phyloP scores from a whole-genome alignment of 2,113 vertebrate species.

The Onychostruthus taczanowskii region DNA sequence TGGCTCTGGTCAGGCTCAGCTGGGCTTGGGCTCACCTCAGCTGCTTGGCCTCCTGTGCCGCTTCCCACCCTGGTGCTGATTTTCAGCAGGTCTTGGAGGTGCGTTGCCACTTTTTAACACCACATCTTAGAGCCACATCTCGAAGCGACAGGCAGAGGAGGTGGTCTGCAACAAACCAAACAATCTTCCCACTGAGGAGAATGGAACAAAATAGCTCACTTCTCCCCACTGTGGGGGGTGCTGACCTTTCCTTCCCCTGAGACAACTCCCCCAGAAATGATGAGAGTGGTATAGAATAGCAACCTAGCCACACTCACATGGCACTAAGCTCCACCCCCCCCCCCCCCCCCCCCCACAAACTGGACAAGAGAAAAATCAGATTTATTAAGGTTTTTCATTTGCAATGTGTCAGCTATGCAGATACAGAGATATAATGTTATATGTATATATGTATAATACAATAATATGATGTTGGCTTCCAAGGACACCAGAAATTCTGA shows the following conservation, averaged over 20 bases:
- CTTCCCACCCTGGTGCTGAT: neutral
- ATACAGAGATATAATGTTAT: neutral
- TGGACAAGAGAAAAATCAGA: neutral
- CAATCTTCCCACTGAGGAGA: neutral
- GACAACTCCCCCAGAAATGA: too few species aligned
- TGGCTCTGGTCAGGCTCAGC: neutral
- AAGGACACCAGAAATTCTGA: neutral
- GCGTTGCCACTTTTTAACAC: neutral
- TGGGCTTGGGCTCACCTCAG: accelerated
- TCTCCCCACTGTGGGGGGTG: accelerated
- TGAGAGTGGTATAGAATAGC: neutral
- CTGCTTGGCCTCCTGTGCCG: accelerated
- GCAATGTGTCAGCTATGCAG: neutral
- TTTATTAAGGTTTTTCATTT: neutral
- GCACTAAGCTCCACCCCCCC: neutral
- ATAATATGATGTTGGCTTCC: neutral
- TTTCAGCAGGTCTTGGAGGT: neutral
- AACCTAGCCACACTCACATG: neutral
- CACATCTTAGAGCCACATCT: accelerated
- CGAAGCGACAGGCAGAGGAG: neutral
- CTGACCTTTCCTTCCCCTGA: neutral
- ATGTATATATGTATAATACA: too few species aligned
- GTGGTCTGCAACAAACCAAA: neutral
- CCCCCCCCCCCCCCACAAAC: accelerated
- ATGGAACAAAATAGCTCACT: neutral